Percentiles rank a stretch among this genome's conserved stretches.
Conservation (phyloP, 1,140 invertebrate species). For the Drosophila erecta region DNA sequence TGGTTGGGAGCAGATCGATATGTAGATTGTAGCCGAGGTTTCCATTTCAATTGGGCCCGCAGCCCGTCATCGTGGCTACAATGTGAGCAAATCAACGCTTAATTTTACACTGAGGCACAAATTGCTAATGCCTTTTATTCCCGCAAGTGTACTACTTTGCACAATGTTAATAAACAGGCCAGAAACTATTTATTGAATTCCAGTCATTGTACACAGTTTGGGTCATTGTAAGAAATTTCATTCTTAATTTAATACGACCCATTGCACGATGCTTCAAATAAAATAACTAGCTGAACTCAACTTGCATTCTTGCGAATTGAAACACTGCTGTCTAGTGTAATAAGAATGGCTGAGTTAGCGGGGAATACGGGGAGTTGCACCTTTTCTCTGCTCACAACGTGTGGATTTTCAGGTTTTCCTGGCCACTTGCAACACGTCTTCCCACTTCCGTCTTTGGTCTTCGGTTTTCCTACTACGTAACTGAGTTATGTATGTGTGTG, state of each 20-base stretch:
- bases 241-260: not conserved
- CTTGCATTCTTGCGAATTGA: not conserved
- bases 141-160: no score
- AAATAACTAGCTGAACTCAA: not conserved
- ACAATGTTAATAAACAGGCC: not conserved
- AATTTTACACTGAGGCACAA: constrained; percentile 22
- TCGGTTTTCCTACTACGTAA: constrained; percentile 69
- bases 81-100: constrained; percentile 41
- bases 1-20: constrained; percentile 26
- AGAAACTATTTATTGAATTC: not conserved
- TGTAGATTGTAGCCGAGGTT: constrained; percentile 47
- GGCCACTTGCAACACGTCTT: constrained; percentile 48
- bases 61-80: constrained; percentile 49
- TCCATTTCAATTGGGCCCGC: constrained; percentile 73
- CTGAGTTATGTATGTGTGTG: constrained; percentile 68
- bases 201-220: not conserved
- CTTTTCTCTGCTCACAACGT: constrained; percentile 53
- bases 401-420: constrained; percentile 78
- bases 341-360: constrained; percentile 32
- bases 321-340: constrained; percentile 31
- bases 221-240: not conserved
- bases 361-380: constrained; percentile 12
- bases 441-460: constrained; percentile 61
- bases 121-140: not conserved
- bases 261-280: not conserved